Conservation (phyloP, 2,797 vertebrate genomes). For the Argya squamiceps region DNA sequence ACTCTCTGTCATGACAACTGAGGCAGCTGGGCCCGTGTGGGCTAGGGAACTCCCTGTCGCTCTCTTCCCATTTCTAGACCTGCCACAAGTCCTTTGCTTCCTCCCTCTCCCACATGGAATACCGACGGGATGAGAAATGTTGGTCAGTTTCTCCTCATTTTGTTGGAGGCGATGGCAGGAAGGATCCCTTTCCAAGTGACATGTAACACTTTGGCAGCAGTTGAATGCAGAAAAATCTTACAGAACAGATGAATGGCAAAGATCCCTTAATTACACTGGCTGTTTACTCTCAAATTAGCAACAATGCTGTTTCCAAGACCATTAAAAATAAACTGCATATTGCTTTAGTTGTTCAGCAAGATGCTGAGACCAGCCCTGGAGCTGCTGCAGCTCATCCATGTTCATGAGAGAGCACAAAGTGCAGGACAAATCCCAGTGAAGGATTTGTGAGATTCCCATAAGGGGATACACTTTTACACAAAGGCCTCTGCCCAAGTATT, state of each 20-base stretch:
- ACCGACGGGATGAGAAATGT: constrained; percentile 74
- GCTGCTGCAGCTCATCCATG: not conserved
- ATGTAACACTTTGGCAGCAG: constrained; percentile 35
- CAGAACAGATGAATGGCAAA: constrained; percentile 57
- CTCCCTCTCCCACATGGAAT: constrained; percentile 56
- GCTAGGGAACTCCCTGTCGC: constrained; percentile 73
- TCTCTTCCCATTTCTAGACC: constrained; percentile 78
- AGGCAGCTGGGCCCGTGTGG: constrained; percentile 69
- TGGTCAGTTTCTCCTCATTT: constrained; percentile 72
- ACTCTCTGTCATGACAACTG: constrained; percentile 75
- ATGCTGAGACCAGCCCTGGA: constrained; percentile 17
- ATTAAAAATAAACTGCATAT: constrained; percentile 18
- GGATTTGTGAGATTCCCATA: not conserved
- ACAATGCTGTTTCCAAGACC: constrained; percentile 3
- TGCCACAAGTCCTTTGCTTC: constrained; percentile 68
- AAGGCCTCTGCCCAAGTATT: not conserved
- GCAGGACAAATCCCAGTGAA: not conserved
- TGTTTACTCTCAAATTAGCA: constrained; percentile 18
- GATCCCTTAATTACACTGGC: not conserved
- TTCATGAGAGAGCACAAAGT: not conserved
- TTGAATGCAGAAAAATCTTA: constrained; percentile 38
- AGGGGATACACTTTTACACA: not conserved
- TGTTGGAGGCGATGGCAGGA: not conserved
- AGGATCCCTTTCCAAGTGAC: not conserved
- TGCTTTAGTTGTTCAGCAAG: not conserved